phyloP scores from a whole-genome alignment of 1,140 invertebrate genomes.

The Chrysopa pallens region DNA sequence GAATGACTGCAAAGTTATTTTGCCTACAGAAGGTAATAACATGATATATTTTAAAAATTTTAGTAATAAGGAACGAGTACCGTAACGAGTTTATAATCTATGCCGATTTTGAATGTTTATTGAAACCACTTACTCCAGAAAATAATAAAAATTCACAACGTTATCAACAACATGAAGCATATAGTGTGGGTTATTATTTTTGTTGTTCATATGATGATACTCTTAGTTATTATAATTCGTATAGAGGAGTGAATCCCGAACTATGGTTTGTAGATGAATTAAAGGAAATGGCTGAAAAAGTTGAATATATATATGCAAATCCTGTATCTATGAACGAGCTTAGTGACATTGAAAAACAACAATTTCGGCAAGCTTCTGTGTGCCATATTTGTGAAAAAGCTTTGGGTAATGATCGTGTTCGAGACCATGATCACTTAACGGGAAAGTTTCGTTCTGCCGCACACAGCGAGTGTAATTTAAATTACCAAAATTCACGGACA shows the following conservation, averaged over 20 bases:
- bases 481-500: slow-evolving; percentile 11
- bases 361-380: not conserved
- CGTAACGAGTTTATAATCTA: slow-evolving; percentile 18
- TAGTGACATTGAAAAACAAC: not conserved
- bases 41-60: slow-evolving; percentile 16
- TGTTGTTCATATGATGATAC: slow-evolving; percentile 19
- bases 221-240: slow-evolving; percentile 13
- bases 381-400: slow-evolving; percentile 12
- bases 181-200: slow-evolving; percentile 19
- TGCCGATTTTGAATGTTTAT: slow-evolving; percentile 18
- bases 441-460: slow-evolving; percentile 13
- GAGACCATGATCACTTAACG: slow-evolving; percentile 15
- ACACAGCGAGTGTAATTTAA: slow-evolving; percentile 16
- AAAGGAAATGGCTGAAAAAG: slow-evolving; percentile 8
- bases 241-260: slow-evolving; percentile 14
- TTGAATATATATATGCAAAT: slow-evolving; percentile 6
- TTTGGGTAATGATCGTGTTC: slow-evolving; percentile 7
- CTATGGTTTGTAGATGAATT: slow-evolving; percentile 15
- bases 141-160: slow-evolving; percentile 7
- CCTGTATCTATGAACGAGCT: slow-evolving; percentile 5
- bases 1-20: slow-evolving; percentile 1
- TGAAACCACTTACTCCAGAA: slow-evolving; percentile 11
- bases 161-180: slow-evolving; percentile 17
- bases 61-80: slow-evolving; percentile 11
- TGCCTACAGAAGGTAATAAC: slow-evolving; percentile 8